These are phyloP conservation scores for Pentalonia nigronervosa DNA, from an alignment of 1,140 invertebrate genomes.

Conservation along the genomic window DNA sequence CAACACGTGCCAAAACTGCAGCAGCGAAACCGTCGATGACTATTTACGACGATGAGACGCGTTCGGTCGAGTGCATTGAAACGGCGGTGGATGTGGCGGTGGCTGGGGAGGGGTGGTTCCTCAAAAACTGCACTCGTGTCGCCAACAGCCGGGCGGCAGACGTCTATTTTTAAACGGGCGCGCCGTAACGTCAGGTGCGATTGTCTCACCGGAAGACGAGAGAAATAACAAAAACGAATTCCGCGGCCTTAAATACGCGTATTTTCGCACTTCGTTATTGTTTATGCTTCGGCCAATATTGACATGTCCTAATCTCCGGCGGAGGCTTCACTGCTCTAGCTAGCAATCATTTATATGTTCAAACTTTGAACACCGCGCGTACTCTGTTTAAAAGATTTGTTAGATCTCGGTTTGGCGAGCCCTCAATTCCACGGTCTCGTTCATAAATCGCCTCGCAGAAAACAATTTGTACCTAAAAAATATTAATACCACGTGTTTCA, in stretches of 20 bases:
- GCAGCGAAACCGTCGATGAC: neutral
- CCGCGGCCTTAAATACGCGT: neutral
- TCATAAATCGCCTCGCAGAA: too few species aligned
- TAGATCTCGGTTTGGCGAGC: too few species aligned
- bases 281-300: neutral
- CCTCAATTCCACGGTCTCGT: too few species aligned
- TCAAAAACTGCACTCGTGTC: neutral
- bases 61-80: neutral
- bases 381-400: too few species aligned
- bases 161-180: neutral
- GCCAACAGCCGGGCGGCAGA: neutral
- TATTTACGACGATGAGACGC: neutral
- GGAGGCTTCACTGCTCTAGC: too few species aligned
- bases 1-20: neutral
- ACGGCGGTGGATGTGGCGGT: too few species aligned
- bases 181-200: neutral
- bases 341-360: too few species aligned
- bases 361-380: too few species aligned
- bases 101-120: too few species aligned
- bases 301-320: neutral
- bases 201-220: neutral
- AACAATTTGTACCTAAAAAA: too few species aligned
- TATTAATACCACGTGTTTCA: too few species aligned
- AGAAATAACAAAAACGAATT: neutral
- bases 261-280: neutral